Base-by-base conservation (phyloP, 2,888 invertebrate genomes). In the Escarpia spicata region DNA sequence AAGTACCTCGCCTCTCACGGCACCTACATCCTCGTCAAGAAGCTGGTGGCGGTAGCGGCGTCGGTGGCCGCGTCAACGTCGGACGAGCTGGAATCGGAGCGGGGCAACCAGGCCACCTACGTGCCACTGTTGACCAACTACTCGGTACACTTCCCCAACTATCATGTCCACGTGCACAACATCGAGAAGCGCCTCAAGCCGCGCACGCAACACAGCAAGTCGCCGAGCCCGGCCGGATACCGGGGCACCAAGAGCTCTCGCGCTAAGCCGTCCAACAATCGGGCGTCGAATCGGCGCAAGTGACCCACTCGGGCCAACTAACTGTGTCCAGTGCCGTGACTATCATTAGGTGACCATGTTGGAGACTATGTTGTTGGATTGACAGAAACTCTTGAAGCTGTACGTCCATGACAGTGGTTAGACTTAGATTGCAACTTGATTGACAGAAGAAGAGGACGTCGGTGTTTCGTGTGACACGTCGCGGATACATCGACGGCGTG, bases 11-110 rank as follows among this genome's bases (percentile, higher is more conserved):
- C 93, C n/a, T 95, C 96, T n/a, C 95, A 96, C 93, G 94, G 94
- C 93, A 96, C 96, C 37, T 96, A 96, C 94, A 95, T 96, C 92
- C 95, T 96, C 43, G 96, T 96, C 43, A 95, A 95, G 94, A 96
- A 96, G 93, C 95, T 96, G 94, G 92, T 26, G 58, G 19, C 45
- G 44, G 75, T 75, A 26, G 75, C 75, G 75, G 75, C 75, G 75
- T 75, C 75, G 3, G 75, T 75, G 26, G 75, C 75, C 6, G 75
- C 26, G 19, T 75, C 75, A 26, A 75, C 26, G 75, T 26, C 75
- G 75, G 75, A 75, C 75, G 75, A 75, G 75, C 75, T 75, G 26
- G 75, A 75, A 6, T 94, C 9, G 52, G 93, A 90, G 93, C 94
- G 12, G 3, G 75, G n/a, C 75, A 75, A 26, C 19, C 95, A 95